Evolutionary conservation across 2,888 invertebrate genomes (phyloP), one percentile per base, ranked within the genome.

Genomic region (Athalia rosae): DNA sequence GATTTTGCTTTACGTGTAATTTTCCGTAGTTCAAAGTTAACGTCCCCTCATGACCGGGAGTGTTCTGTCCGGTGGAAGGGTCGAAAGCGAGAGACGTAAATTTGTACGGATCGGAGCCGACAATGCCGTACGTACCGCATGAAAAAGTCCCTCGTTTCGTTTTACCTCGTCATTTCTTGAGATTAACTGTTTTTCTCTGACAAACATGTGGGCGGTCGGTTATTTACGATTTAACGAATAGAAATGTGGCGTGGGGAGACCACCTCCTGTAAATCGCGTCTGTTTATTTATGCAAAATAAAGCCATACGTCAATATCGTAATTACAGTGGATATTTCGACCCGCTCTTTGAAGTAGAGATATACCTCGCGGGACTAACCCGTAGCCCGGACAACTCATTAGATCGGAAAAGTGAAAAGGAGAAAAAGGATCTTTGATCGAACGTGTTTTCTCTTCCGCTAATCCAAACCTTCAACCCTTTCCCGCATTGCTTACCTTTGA

Each of bases 21-120:
- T 62, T 74, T 74, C 74, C 45, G 61, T 74, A 62, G 8, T 62
- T 62, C n/a, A 61, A 62, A 61, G 48, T 74, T 50, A 15, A 9
- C 28, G 13, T 13, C 4, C 48, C 50, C 9, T 3, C 41, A 13
- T 47, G 11, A 41, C 56, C 9, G 4, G 9, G 45, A 28, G 43
- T 45, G 43, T 45, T 13, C 50, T 13, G n/a, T 59, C 43, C 58
- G 15, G 28, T 28, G 53, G 15, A 11, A 43, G 11, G 61, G 4
- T 47, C 59, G n/a, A 73, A 9, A n/a, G 47, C 5, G 69, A 69
- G 43, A 28, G 28, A 28, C 28, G 2, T 28, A 2, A 28, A 28
- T 28, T 28, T 28, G 28, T 28, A 28, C 28, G 28, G 28, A 28
- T 28, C 28, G 28, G 28, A 28, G 28, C 28, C 28, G 28, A 28